phyloP scores from a whole-genome alignment of 2,113 vertebrate genomes.

The Erythrolamprus reginae region DNA sequence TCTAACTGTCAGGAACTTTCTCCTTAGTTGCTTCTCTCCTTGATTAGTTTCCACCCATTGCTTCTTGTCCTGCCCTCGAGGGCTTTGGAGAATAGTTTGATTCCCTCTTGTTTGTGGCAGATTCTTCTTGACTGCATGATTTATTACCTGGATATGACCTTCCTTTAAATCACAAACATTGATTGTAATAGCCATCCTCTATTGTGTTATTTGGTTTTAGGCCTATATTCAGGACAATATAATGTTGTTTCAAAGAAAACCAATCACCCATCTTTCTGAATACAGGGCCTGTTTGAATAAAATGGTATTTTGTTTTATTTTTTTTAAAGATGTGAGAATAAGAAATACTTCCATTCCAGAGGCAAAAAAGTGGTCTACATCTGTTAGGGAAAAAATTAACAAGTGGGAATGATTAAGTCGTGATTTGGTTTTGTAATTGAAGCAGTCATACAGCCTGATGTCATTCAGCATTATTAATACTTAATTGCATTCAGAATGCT shows the following conservation, averaged over 20 bases:
- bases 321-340: slow-evolving; percentile 29
- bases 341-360: slow-evolving; percentile 31
- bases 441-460: slow-evolving; percentile 60
- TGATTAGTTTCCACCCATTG: no score
- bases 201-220: slow-evolving; percentile 16
- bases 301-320: slow-evolving; percentile 32
- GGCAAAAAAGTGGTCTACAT: slow-evolving; percentile 35
- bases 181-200: slow-evolving; percentile 10
- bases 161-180: background rate
- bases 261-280: background rate
- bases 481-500: slow-evolving; percentile 63
- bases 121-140: background rate
- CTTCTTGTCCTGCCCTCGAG: no score
- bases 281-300: slow-evolving; percentile 16
- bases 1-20: no score
- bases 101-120: no score
- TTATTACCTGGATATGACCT: background rate
- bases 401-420: slow-evolving; percentile 66
- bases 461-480: slow-evolving; percentile 59
- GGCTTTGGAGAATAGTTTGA: no score
- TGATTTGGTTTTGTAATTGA: slow-evolving; percentile 60
- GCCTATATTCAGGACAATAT: background rate
- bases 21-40: no score
- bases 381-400: slow-evolving; percentile 58
- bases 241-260: slow-evolving; percentile 12